Percentiles rank a stretch among this genome's conserved stretches.
Evolutionary conservation across 2,797 vertebrate genomes (phyloP).

Genomic region (Rhincodon typus): DNA sequence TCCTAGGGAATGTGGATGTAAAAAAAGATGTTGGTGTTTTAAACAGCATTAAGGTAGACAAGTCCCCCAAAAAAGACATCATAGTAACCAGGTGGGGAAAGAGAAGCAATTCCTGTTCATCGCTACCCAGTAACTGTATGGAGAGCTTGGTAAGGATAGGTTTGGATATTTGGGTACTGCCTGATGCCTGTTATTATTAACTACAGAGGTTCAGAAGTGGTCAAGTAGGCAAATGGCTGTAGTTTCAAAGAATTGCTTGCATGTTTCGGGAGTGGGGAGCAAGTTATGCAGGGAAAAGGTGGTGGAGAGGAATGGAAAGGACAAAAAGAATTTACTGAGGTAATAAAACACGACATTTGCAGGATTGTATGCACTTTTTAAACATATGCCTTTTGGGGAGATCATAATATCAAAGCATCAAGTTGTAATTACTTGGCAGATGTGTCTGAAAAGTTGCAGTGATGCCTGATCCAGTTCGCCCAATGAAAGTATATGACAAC

Average conservation of each 20-base stretch:
- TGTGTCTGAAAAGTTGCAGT: slow-evolving; percentile 74
- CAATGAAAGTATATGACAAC: slow-evolving; percentile 67
- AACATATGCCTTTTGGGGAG: neutral
- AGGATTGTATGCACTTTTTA: neutral
- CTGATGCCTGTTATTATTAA: neutral
- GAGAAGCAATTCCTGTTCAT: neutral
- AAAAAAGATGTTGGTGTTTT: no score
- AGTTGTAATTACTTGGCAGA: slow-evolving; percentile 71
- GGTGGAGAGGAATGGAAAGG: no score
- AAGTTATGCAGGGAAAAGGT: no score
- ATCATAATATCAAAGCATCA: neutral
- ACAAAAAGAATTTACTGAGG: neutral
- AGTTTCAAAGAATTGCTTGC: neutral
- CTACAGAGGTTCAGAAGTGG: neutral
- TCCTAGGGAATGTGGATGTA: no score
- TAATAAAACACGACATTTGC: neutral
- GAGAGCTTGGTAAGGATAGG: neutral
- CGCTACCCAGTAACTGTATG: neutral
- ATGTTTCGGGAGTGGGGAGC: neutral
- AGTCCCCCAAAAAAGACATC: neutral
- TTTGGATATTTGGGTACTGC: neutral
- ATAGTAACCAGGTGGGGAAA: neutral
- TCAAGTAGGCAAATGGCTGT: neutral
- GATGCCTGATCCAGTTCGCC: slow-evolving; percentile 70
- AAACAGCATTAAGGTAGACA: neutral